These are phyloP conservation scores for Ceratosolen solmsi DNA, from an alignment of 1,140 invertebrate species.

Conservation along the genomic window DNA sequence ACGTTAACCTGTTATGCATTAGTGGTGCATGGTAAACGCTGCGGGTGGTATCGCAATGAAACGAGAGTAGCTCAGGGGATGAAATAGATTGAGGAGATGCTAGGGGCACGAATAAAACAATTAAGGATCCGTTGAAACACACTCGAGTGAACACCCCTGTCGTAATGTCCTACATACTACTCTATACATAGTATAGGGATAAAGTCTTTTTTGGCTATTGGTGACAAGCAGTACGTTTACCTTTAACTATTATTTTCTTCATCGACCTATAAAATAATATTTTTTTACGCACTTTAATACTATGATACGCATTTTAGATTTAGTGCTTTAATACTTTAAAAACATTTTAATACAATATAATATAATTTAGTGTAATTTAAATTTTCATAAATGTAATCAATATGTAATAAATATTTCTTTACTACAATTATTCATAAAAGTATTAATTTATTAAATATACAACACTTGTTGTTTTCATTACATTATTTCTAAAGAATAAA, in stretches of 20 bases:
- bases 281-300: no score
- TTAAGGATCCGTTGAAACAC: slow-evolving; percentile 70
- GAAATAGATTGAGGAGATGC: slow-evolving; percentile 68
- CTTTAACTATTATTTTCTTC: not conserved
- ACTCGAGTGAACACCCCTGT: slow-evolving; percentile 69
- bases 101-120: slow-evolving; percentile 71
- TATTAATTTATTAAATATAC: no score
- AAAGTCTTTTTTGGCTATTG: slow-evolving; percentile 43
- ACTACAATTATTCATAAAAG: no score
- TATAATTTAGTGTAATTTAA: no score
- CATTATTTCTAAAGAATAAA: no score
- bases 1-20: slow-evolving; percentile 72
- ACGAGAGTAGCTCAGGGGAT: slow-evolving; percentile 69
- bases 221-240: slow-evolving; percentile 43
- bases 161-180: slow-evolving; percentile 51
- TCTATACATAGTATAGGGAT: slow-evolving; percentile 36
- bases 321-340: no score
- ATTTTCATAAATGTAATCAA: no score
- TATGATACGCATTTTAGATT: no score
- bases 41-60: slow-evolving; percentile 72
- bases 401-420: no score
- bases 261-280: not conserved
- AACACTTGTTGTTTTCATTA: no score
- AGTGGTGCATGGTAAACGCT: slow-evolving; percentile 71
- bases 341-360: no score